Percentiles rank a stretch among this genome's conserved stretches.
Conservation (phyloP, 2,797 vertebrate species). For the Parauchenoglanis punctatus region DNA sequence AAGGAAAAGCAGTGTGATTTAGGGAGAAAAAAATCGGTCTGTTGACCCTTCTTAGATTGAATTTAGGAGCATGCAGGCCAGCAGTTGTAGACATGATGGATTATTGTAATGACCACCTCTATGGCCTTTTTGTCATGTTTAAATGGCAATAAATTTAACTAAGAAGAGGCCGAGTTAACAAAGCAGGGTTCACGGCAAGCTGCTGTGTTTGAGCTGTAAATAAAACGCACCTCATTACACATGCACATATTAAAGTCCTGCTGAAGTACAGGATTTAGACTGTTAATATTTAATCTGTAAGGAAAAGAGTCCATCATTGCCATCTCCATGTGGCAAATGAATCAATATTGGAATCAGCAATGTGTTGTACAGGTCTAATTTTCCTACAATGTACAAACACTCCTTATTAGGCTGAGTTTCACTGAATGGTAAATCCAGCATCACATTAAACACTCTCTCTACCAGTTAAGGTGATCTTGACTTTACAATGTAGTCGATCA, state of each 20-base stretch:
- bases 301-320: constrained; percentile 37
- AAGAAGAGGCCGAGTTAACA: constrained; percentile 82
- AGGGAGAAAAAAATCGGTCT: constrained; percentile 71
- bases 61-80: constrained; percentile 89
- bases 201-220: constrained; percentile 91
- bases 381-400: not conserved
- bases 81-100: constrained; percentile 94
- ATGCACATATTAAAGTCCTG: constrained; percentile 70
- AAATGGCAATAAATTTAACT: constrained; percentile 95
- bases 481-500: not conserved
- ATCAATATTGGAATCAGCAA: not conserved
- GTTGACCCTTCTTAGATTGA: constrained; percentile 96
- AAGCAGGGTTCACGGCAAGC: constrained; percentile 66
- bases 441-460: not conserved
- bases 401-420: not conserved
- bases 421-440: not conserved
- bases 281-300: constrained; percentile 80
- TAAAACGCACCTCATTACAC: constrained; percentile 84
- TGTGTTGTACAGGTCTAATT: not conserved
- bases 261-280: constrained; percentile 63
- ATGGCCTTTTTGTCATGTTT: constrained; percentile 93
- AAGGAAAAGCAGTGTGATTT: constrained; percentile 42
- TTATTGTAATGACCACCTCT: constrained; percentile 92
- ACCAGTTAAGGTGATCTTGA: not conserved
- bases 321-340: not conserved